Percentiles rank a stretch among this genome's conserved stretches.
These are phyloP conservation scores for Peribatodes rhomboidaria DNA, from an alignment of 2,888 invertebrate species.

Conservation along the genomic window DNA sequence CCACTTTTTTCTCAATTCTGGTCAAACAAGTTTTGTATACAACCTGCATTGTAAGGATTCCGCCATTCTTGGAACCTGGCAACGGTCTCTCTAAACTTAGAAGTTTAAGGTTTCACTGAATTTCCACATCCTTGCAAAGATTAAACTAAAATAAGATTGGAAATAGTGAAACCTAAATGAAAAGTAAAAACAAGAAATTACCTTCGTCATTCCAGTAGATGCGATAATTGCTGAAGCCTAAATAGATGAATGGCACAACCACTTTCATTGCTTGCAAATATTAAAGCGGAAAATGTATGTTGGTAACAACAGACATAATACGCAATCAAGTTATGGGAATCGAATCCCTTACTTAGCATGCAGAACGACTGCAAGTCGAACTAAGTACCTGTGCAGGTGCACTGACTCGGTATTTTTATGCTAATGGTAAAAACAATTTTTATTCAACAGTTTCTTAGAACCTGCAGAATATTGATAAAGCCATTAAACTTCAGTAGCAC, in stretches of 20 bases:
- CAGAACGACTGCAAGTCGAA: constrained; percentile 2
- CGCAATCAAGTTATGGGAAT: constrained; percentile 7
- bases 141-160: background rate
- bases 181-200: background rate
- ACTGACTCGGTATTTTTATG: constrained; percentile 8
- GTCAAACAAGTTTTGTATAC: constrained; percentile 86
- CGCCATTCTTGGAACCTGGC: constrained; percentile 81
- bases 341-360: constrained; percentile 13
- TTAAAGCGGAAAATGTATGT: background rate
- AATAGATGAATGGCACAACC: background rate
- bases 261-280: background rate
- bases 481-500: constrained; percentile 10
- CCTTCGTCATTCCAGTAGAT: background rate
- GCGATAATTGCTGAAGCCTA: background rate
- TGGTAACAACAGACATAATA: background rate
- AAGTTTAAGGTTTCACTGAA: constrained; percentile 64
- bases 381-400: constrained; percentile 3
- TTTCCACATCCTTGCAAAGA: constrained; percentile 33
- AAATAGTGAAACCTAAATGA: background rate
- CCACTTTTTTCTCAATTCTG: constrained; percentile 84
- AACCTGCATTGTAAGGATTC: constrained; percentile 86
- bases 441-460: constrained; percentile 19
- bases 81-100: constrained; percentile 79
- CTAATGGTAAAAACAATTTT: constrained; percentile 11
- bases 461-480: constrained; percentile 14